Evolutionary conservation across 2,113 vertebrate genomes (phyloP).

Genomic region (Choloepus hoffmanni): DNA sequence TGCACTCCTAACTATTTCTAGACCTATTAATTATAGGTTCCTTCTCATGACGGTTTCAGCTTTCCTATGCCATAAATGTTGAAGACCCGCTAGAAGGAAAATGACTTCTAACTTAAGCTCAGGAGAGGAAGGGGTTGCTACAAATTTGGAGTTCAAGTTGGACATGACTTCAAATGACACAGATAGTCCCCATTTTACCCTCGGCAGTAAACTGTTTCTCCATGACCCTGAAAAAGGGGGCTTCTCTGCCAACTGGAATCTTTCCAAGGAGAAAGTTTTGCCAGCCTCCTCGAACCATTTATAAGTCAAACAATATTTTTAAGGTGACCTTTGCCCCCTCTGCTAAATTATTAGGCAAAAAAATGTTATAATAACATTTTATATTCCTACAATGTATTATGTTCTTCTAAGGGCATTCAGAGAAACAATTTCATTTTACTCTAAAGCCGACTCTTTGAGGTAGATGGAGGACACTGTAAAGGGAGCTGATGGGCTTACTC

Average conservation of each 20-base stretch:
- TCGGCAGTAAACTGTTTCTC: not conserved
- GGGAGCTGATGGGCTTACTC: not conserved
- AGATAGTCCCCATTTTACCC: not conserved
- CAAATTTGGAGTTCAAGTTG: not conserved
- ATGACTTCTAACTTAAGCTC: not conserved
- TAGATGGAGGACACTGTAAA: not conserved
- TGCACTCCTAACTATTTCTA: not conserved
- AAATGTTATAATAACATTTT: not conserved
- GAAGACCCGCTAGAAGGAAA: not conserved
- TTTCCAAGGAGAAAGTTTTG: not conserved
- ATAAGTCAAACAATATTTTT: not conserved
- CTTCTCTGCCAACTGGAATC: not conserved
- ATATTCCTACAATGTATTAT: not conserved
- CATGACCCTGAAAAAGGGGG: not conserved
- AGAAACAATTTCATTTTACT: conserved; percentile 47
- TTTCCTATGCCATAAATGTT: not conserved
- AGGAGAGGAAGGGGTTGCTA: not conserved
- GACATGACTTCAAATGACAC: not conserved
- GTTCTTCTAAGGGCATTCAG: not conserved
- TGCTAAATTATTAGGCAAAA: not conserved
- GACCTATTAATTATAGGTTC: not conserved
- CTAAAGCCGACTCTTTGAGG: not conserved
- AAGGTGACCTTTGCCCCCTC: not conserved
- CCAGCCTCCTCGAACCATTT: not conserved
- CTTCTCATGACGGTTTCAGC: not conserved